These are phyloP conservation scores for Carcharodon carcharias DNA, from an alignment of 2,797 vertebrate genomes.

Conservation along the genomic window DNA sequence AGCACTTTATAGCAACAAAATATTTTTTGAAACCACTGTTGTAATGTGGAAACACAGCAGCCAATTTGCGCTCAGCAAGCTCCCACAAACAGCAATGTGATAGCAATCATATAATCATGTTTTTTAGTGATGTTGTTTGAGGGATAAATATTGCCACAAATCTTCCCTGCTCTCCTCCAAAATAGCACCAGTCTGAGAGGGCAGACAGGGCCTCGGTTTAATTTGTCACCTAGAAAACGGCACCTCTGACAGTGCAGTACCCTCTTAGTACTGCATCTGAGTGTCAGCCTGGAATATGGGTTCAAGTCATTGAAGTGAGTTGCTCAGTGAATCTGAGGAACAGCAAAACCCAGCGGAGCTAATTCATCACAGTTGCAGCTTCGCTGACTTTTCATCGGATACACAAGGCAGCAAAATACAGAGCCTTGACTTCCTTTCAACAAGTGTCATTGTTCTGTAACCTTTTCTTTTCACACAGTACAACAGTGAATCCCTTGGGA, in stretches of 20 bases:
- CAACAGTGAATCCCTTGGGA: neutral
- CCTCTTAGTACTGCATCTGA: neutral
- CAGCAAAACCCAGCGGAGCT: neutral
- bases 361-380: neutral
- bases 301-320: neutral
- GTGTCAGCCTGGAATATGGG: neutral
- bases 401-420: neutral
- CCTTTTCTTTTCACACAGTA: neutral
- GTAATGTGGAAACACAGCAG: too few species aligned
- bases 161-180: too few species aligned
- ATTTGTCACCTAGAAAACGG: neutral
- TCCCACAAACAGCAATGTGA: too few species aligned
- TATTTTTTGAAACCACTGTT: too few species aligned
- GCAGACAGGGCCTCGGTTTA: neutral
- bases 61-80: too few species aligned
- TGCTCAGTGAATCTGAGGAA: neutral
- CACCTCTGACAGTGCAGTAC: neutral
- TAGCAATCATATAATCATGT: too few species aligned
- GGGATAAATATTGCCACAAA: neutral
- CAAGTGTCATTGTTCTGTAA: neutral
- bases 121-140: too few species aligned
- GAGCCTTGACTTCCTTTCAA: neutral
- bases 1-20: neutral
- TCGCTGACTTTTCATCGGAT: neutral
- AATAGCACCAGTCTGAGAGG: neutral